Conservation (phyloP, 2,113 vertebrate genomes). For the Rhegmatorhina hoffmannsi region DNA sequence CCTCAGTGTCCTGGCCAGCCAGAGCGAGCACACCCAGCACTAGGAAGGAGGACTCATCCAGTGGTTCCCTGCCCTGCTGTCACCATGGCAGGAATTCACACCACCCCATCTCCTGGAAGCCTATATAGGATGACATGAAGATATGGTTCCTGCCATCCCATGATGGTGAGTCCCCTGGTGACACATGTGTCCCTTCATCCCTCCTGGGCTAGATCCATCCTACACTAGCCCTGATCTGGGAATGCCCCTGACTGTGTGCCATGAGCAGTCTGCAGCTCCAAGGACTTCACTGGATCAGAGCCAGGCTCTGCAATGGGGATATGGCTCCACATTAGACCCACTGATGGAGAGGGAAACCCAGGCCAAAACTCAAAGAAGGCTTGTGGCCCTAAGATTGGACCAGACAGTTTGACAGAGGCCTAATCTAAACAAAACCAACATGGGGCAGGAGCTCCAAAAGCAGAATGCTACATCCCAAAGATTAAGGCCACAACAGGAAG, state of each 20-base stretch:
- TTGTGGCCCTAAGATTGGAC: background rate
- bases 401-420: background rate
- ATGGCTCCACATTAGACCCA: background rate
- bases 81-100: background rate
- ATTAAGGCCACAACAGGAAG: background rate
- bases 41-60: background rate
- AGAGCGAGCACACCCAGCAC: background rate
- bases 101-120: background rate
- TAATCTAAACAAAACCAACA: background rate
- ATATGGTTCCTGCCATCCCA: background rate
- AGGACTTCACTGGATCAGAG: background rate
- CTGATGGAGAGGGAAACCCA: background rate
- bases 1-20: rapidly evolving
- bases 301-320: background rate
- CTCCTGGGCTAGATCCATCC: background rate
- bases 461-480: background rate
- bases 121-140: background rate
- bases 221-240: background rate
- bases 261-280: background rate
- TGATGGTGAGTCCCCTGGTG: background rate
- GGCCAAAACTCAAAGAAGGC: background rate
- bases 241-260: rapidly evolving
- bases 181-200: background rate
- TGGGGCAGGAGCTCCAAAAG: background rate
- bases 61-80: background rate